A percentile compares a stretch with the other conserved stretches of the same genome.
phyloP scores from a whole-genome alignment of 1,140 invertebrate species.

The Conus ventricosus region DNA sequence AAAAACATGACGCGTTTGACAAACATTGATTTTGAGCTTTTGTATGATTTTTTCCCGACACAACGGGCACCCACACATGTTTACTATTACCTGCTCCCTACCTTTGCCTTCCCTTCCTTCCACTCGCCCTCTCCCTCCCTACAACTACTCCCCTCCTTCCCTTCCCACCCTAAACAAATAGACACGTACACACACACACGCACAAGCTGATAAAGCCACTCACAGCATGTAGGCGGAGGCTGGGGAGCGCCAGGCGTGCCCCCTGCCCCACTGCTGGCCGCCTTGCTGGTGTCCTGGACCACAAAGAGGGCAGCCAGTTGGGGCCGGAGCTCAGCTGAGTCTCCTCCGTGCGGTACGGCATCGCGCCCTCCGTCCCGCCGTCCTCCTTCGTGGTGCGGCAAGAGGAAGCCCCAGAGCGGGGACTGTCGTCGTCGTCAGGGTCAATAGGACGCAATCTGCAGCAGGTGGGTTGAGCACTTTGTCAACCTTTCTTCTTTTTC shows the following conservation, averaged over 20 bases:
- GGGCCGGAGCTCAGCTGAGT: background rate
- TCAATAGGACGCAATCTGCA: constrained; percentile 11
- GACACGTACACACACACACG: too few relatives aligned
- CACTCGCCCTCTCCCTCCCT: too few relatives aligned
- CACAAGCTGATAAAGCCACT: background rate
- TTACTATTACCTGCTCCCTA: too few relatives aligned
- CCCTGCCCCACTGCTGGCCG: background rate
- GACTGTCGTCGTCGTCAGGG: background rate
- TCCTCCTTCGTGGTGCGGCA: background rate
- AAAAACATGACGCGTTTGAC: too few relatives aligned
- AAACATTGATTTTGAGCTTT: too few relatives aligned
- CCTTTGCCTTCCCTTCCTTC: too few relatives aligned
- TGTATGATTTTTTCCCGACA: too few relatives aligned
- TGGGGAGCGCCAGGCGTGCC: background rate
- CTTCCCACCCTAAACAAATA: too few relatives aligned
- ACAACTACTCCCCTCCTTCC: too few relatives aligned
- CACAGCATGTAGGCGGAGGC: background rate
- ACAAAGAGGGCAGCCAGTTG: constrained; percentile 23
- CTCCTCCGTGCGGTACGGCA: background rate
- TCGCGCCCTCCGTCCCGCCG: background rate
- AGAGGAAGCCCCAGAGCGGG: too few relatives aligned
- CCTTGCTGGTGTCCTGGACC: constrained; percentile 5
- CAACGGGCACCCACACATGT: too few relatives aligned
- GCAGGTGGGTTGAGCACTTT: background rate
- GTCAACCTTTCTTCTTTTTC: too few relatives aligned